Evolutionary conservation across 1,140 invertebrate species (phyloP).

Genomic region (honey bee (Apis mellifera)): Amel_HAv3.1 CM009940.2:3454001-3454500

Average conservation of each 20-base stretch:
- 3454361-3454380: neutral
- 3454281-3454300: no score
- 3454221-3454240: no score
- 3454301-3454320: no score
- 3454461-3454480: slow-evolving; percentile 7
- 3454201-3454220: no score
- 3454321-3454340: no score
- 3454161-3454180: no score
- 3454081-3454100: neutral
- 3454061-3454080: slow-evolving; percentile 9
- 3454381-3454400: neutral
- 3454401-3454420: slow-evolving; percentile 11
- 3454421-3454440: slow-evolving; percentile 1
- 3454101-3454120: no score
- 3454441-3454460: neutral
- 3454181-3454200: no score
- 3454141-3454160: no score
- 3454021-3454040: slow-evolving; percentile 18
- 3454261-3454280: no score
- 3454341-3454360: neutral
- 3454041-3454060: slow-evolving; percentile 19
- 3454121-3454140: no score
- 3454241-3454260: no score
- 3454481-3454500: neutral
- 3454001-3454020: slow-evolving; percentile 45